Percentiles rank a stretch among this genome's conserved stretches.
These are phyloP conservation scores for Stichodactyla mertensii DNA, from an alignment of 64 coral and sea anemone species.

Conservation along the genomic window DNA sequence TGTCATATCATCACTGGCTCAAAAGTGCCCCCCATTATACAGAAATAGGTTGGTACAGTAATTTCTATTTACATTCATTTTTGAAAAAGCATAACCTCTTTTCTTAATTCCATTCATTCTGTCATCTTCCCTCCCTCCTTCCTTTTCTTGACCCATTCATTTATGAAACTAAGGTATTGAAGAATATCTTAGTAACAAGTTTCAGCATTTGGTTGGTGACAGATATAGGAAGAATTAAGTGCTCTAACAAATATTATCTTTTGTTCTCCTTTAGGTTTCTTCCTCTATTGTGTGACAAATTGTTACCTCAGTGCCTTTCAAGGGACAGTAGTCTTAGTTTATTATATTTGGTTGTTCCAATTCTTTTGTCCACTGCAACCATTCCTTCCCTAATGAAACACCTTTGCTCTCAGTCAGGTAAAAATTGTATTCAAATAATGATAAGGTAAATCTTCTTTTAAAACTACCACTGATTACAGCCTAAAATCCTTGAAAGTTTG, in stretches of 20 bases:
- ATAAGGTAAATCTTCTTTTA: no score
- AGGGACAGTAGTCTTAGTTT: slow-evolving; percentile 21
- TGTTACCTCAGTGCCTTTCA: slow-evolving; percentile 42
- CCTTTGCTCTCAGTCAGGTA: slow-evolving; percentile 63
- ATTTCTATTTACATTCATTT: no score
- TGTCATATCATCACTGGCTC: slow-evolving; percentile 41
- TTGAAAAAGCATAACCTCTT: no score
- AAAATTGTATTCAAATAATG: neutral
- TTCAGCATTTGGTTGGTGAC: no score
- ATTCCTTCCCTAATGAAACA: slow-evolving; percentile 1
- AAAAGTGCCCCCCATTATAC: slow-evolving; percentile 22
- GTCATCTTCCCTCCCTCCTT: no score
- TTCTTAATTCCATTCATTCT: no score
- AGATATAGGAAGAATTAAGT: neutral
- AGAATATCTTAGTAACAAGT: no score
- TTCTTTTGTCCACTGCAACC: neutral
- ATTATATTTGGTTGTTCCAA: slow-evolving; percentile 24
- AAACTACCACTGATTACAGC: no score
- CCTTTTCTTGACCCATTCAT: no score
- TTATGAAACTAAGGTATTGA: no score
- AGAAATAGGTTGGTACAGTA: neutral
- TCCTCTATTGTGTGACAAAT: slow-evolving; percentile 28
- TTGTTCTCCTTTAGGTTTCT: slow-evolving; percentile 16
- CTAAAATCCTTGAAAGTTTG: no score
- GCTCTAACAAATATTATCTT: neutral